A percentile compares a stretch with the other conserved stretches of the same genome.
Evolutionary conservation across 2,113 vertebrate genomes (phyloP).

Genomic region (Shinisaurus crocodilurus): DNA sequence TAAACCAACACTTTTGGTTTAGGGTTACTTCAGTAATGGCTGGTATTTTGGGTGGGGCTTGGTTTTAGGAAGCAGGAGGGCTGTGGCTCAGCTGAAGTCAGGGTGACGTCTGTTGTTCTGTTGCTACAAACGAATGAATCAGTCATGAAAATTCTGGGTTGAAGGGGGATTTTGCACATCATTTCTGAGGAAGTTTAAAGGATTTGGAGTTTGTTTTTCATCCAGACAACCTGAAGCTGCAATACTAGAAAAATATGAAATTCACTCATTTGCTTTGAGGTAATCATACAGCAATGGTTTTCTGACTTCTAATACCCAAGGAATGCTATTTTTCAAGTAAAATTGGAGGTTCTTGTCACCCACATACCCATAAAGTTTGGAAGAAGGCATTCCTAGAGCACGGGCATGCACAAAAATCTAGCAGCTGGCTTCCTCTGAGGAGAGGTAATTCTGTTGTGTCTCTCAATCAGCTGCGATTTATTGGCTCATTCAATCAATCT

Average conservation of each 20-base stretch:
- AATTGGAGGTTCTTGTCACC: not conserved
- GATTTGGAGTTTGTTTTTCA: not conserved
- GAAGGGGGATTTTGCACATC: not conserved
- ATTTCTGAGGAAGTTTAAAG: not conserved
- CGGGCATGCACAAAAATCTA: not conserved
- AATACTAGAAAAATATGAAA: not conserved
- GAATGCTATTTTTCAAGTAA: not conserved
- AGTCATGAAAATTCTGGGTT: constrained; percentile 9
- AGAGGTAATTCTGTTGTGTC: not conserved
- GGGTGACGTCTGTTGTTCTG: constrained; percentile 28
- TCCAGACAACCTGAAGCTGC: constrained; percentile 39
- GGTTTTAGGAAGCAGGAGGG: not conserved
- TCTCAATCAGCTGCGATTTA: not conserved
- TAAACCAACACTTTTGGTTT: constrained; percentile 38
- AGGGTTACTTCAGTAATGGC: constrained; percentile 47
- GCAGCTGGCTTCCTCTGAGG: no score
- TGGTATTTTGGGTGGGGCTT: constrained; percentile 39
- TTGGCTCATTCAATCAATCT: not conserved
- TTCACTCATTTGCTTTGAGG: not conserved
- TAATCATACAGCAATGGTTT: not conserved
- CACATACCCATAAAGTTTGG: not conserved
- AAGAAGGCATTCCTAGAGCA: not conserved
- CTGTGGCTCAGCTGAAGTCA: constrained; percentile 51
- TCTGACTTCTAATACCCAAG: not conserved
- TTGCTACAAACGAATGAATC: constrained; percentile 43